These are phyloP conservation scores for Dendrophyllia cribrosa DNA, from an alignment of 64 coral and sea anemone genomes.

Conservation along the genomic window DNA sequence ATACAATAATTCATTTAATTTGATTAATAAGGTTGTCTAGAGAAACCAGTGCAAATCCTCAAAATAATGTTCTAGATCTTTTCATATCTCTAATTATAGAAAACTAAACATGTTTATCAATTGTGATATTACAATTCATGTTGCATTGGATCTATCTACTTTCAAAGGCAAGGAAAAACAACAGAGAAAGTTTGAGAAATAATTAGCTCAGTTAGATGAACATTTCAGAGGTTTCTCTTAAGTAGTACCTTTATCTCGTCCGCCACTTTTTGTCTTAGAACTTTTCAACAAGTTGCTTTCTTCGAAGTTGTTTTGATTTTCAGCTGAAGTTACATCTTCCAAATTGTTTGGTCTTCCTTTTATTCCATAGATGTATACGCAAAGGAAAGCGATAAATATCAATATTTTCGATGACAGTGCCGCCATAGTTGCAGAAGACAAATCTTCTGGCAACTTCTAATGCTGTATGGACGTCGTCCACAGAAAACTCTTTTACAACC, in stretches of 20 bases:
- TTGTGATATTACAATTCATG: too few relatives aligned
- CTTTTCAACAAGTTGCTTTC: conserved; percentile 28
- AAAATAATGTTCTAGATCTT: too few relatives aligned
- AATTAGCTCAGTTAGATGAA: too few relatives aligned
- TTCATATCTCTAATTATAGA: too few relatives aligned
- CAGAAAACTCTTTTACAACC: background rate
- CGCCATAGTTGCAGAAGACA: conserved; percentile 5
- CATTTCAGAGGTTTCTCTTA: too few relatives aligned
- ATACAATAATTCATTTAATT: too few relatives aligned
- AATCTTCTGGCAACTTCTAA: conserved; percentile 12
- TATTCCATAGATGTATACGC: conserved; percentile 17
- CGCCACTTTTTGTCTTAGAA: conserved; percentile 17
- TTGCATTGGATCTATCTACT: too few relatives aligned
- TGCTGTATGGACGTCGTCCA: background rate
- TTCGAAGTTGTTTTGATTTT: conserved; percentile 13
- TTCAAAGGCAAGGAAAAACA: too few relatives aligned
- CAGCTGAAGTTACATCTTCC: background rate
- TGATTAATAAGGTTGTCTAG: too few relatives aligned
- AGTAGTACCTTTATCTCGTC: conserved; percentile 4
- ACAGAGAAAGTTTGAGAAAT: too few relatives aligned
- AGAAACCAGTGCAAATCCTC: too few relatives aligned
- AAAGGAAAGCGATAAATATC: background rate
- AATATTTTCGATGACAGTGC: background rate
- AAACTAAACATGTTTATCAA: too few relatives aligned
- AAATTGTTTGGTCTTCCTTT: conserved; percentile 48